A percentile compares a stretch with the other conserved stretches of the same genome.
These are phyloP conservation scores for Anorthoa munda DNA, from an alignment of 2,888 invertebrate genomes.

Conservation along the genomic window DNA sequence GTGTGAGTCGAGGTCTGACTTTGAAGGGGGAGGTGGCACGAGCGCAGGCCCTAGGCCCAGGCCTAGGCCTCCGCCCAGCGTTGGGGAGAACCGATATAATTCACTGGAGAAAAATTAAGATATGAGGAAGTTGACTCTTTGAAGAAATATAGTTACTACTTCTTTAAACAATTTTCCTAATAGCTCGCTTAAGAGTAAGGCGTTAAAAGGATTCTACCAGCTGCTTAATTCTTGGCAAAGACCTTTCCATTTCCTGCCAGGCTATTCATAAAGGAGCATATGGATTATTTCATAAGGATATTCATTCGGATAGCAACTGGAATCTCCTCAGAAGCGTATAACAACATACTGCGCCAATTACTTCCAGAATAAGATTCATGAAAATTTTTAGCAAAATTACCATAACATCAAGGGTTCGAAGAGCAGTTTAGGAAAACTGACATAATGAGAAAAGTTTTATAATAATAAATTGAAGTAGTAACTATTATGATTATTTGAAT, in stretches of 20 bases:
- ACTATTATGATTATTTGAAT: constrained; percentile 50
- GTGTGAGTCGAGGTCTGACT: constrained; percentile 87
- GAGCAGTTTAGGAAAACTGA: neutral
- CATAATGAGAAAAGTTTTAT: no score
- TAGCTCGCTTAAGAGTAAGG: neutral
- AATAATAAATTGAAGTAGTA: constrained; percentile 42
- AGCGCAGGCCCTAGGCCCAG: constrained; percentile 94
- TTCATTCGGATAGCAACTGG: neutral
- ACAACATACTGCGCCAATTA: neutral
- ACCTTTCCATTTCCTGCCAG: neutral
- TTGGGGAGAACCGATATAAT: constrained; percentile 98
- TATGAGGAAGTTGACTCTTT: constrained; percentile 39
- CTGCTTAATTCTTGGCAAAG: no score
- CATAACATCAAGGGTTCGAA: no score
- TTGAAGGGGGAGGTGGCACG: constrained; percentile 95
- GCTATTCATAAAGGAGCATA: neutral
- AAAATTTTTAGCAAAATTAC: neutral
- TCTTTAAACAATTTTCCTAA: constrained; percentile 11
- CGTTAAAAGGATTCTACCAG: neutral
- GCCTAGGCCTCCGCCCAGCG: constrained; percentile 94
- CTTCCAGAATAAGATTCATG: neutral
- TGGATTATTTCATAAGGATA: neutral
- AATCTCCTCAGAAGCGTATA: neutral
- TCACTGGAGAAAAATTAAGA: constrained; percentile 89
- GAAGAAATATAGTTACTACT: constrained; percentile 51